phyloP scores from a whole-genome alignment of 2,113 vertebrate genomes.

The Rhadina sibilatrix region DNA sequence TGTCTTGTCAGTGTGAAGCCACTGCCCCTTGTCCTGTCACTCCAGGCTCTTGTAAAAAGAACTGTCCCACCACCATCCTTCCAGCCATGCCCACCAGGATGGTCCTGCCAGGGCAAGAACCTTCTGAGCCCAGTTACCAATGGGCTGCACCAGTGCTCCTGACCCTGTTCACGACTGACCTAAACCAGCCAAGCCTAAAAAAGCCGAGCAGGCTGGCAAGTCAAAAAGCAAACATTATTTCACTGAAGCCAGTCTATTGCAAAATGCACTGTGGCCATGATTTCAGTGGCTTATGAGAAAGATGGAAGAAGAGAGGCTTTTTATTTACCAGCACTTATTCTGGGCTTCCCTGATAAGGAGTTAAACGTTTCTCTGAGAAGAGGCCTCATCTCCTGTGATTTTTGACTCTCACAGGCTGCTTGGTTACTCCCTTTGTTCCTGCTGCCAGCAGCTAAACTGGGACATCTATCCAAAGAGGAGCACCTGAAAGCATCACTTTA shows the following conservation, averaged over 20 bases:
- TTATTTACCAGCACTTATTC: not conserved
- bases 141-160: not conserved
- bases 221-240: not conserved
- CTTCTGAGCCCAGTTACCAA: not conserved
- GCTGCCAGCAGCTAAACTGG: slow-evolving; percentile 12
- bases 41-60: not conserved
- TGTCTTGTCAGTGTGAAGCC: not conserved
- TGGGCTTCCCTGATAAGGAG: not conserved
- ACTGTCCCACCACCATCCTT: too few relatives aligned
- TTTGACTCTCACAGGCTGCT: not conserved
- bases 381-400: not conserved
- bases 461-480: not conserved
- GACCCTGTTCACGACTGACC: not conserved
- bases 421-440: slow-evolving; percentile 9
- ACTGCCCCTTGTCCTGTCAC: not conserved
- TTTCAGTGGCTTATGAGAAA: not conserved
- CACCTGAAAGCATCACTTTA: slow-evolving; percentile 16
- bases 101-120: not conserved
- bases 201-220: not conserved
- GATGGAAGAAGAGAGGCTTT: not conserved
- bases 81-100: not conserved
- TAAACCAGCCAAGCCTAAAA: not conserved
- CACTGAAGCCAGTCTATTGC: not conserved
- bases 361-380: not conserved
- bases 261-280: not conserved